A percentile compares a stretch with the other conserved stretches of the same genome.
Conservation (phyloP, 2,113 vertebrate genomes). For the Plestiodon gilberti region DNA sequence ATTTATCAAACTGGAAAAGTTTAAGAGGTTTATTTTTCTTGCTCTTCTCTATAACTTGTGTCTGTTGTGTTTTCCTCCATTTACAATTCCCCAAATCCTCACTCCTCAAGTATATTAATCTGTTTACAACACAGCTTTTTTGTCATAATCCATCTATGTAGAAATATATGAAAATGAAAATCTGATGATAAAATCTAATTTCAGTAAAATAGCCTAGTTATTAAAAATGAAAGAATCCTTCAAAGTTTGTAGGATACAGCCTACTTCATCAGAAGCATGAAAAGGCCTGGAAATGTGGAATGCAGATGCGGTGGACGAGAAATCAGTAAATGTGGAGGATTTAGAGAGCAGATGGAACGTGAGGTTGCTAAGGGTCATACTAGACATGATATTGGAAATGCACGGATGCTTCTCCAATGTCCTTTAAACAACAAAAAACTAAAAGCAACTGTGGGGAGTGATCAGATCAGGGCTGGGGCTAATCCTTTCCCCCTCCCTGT, state of each 20-base stretch:
- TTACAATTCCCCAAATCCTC: rapidly evolving
- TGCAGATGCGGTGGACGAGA: too few species aligned
- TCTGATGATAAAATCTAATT: background rate
- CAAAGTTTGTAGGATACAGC: background rate
- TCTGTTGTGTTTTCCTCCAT: background rate
- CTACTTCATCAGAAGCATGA: background rate
- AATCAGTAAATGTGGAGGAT: background rate
- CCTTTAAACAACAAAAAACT: too few species aligned
- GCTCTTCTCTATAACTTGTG: background rate
- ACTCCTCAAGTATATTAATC: background rate
- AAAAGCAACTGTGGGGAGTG: too few species aligned
- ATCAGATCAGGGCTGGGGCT: too few species aligned
- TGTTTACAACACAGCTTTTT: background rate
- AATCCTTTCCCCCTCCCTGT: too few species aligned
- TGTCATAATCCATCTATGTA: slow-evolving; percentile 12
- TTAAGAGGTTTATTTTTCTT: slow-evolving; percentile 18
- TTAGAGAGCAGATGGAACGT: background rate
- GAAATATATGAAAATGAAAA: background rate
- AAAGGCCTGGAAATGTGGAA: background rate
- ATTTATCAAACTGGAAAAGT: background rate
- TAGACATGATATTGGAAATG: too few species aligned
- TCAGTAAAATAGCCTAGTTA: background rate
- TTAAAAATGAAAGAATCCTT: background rate
- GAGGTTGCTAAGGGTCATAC: background rate
- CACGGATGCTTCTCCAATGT: too few species aligned